Base-by-base conservation (phyloP, 2,888 invertebrate genomes). In the Chydorus sphaericus region DNA sequence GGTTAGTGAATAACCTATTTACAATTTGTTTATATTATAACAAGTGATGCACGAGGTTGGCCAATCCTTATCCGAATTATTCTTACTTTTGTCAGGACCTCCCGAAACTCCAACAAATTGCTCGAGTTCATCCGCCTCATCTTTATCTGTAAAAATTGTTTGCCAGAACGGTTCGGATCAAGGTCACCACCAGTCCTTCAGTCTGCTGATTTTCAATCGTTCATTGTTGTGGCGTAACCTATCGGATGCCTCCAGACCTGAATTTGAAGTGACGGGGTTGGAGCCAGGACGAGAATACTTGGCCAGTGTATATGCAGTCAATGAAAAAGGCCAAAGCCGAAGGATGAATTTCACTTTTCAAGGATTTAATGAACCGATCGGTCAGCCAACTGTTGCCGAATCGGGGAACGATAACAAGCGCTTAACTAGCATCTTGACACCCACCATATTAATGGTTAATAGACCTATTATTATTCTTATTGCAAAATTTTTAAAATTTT, bases 351-450 rank as follows among this genome's bases (percentile, higher is more conserved):
- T 52, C 16, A 52, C 52, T 14, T 20, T 52, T 4, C 52, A 52
- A 20, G 36, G 33, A 16, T 16, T 52, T 18, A 20, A 30, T 11
- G 52, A 52, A 33, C 52, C 52, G 20, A 10, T 30, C 18, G 52
- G 52, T 11, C 52, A 52, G 14, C 52, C 52, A 14, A 52, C 52
- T 4, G 36, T 52, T 11, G 31, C 52, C 52, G 52, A 52, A 18
- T 16, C 52, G 26, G 52, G 52, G n/a, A 52, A 16, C 39, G 39
- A 39, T 7, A 10, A 7, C 39, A 33, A 33, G 36, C 39, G 20
- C 18, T n/a, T 39, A n/a, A 8, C 20, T 6, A 39, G 39, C 16
- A 7, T 39, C n/a, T 23, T 39, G 16, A 39, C 39, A 10, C 39
- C 39, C 8, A 39, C 39, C 20, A n/a, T n/a, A n/a, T n/a, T n/a